Percentiles rank a stretch among this genome's conserved stretches.
Conservation (phyloP, 2,888 invertebrate genomes). For the Cosmia trapezina region DNA sequence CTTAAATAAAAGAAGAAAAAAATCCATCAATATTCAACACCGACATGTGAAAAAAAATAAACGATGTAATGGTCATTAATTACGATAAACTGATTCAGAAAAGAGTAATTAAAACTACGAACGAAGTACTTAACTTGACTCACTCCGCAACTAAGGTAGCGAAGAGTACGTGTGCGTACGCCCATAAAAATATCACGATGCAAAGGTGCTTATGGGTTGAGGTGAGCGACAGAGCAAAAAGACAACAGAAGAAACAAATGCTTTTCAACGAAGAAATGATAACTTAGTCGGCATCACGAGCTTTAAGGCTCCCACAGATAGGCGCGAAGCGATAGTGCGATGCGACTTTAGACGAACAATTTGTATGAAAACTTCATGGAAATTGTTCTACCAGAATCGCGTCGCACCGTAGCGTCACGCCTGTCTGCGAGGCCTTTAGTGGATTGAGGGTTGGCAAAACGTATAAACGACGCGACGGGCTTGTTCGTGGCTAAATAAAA, state of each 20-base stretch:
- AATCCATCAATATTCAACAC: too few species aligned
- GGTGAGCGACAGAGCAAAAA: not conserved
- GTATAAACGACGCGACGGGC: too few species aligned
- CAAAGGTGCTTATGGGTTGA: not conserved
- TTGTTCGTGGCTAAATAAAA: too few species aligned
- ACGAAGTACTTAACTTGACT: not conserved
- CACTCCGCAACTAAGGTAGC: not conserved
- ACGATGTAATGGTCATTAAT: not conserved
- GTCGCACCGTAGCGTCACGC: too few species aligned
- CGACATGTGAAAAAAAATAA: not conserved
- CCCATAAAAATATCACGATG: not conserved
- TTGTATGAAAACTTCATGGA: too few species aligned
- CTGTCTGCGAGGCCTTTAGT: too few species aligned
- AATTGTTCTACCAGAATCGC: too few species aligned
- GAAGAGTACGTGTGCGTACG: not conserved
- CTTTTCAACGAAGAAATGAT: not conserved
- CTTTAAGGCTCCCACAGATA: too few species aligned
- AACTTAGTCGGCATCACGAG: not conserved
- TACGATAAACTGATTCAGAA: not conserved
- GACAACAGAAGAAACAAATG: not conserved
- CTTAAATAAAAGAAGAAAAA: not conserved
- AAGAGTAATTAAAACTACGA: conserved; percentile 2
- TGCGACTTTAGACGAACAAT: too few species aligned
- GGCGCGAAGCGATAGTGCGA: too few species aligned
- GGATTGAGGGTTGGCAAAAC: too few species aligned